These are phyloP conservation scores for Lasioglossum morio DNA, from an alignment of 2,888 invertebrate genomes.

Conservation along the genomic window DNA sequence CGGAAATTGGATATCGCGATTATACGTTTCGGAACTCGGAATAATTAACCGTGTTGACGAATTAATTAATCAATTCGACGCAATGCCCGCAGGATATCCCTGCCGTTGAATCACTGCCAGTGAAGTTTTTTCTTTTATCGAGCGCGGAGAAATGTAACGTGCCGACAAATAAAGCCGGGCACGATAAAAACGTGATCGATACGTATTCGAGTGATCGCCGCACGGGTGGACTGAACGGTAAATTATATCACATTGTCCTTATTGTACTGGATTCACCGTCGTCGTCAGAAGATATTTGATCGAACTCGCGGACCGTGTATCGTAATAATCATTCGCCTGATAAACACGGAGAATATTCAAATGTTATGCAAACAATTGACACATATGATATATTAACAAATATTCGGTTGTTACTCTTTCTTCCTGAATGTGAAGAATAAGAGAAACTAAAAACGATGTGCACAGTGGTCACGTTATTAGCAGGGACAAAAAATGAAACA, in stretches of 20 bases:
- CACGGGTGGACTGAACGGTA: neutral
- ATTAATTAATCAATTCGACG: neutral
- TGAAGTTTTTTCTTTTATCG: neutral
- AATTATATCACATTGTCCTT: neutral
- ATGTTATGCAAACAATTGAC: neutral
- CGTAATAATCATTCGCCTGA: neutral
- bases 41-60: neutral
- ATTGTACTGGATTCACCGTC: neutral
- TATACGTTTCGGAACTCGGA: neutral
- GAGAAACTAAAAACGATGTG: neutral
- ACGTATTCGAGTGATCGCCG: neutral
- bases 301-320: neutral
- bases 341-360: neutral
- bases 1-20: conserved; percentile 7
- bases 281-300: neutral
- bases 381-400: neutral
- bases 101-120: neutral
- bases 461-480: no score
- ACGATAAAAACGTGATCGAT: neutral
- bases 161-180: neutral
- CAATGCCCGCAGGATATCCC: neutral
- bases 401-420: neutral
- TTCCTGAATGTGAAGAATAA: neutral
- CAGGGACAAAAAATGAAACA: no score
- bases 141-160: neutral